Percentiles rank a stretch among this genome's conserved stretches.
phyloP scores from a whole-genome alignment of 1,140 invertebrate species.

The Ceratina australensis region DNA sequence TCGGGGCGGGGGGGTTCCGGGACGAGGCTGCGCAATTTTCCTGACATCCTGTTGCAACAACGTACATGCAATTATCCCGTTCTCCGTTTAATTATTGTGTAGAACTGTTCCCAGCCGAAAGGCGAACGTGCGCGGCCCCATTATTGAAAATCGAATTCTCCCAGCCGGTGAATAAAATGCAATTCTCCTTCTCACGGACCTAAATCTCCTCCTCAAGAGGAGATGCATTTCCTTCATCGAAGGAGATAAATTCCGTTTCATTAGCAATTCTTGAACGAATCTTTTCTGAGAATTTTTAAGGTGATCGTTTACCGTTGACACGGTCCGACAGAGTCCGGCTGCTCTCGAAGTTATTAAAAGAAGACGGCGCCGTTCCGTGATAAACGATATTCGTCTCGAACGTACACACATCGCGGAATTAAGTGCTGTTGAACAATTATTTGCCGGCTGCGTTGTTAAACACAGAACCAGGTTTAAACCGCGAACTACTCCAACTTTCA shows the following conservation, averaged over 20 bases:
- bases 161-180: neutral
- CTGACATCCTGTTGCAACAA: slow-evolving; percentile 51
- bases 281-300: neutral
- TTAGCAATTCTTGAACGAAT: neutral
- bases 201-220: neutral
- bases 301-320: neutral
- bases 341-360: neutral
- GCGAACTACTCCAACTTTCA: neutral
- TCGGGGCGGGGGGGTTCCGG: slow-evolving; percentile 7
- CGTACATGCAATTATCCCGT: slow-evolving; percentile 54
- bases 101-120: slow-evolving; percentile 32
- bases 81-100: slow-evolving; percentile 54
- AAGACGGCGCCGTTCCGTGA: no score
- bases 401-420: no score
- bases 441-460: no score
- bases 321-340: neutral
- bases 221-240: neutral
- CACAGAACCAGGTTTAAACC: no score
- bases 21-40: slow-evolving; percentile 52
- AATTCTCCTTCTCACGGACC: neutral
- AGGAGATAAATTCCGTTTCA: neutral
- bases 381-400: neutral
- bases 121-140: neutral
- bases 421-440: no score
- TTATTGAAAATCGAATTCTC: slow-evolving; percentile 38